Evolutionary conservation across 2,113 vertebrate species (phyloP).

Genomic region (Bubo bubo): DNA sequence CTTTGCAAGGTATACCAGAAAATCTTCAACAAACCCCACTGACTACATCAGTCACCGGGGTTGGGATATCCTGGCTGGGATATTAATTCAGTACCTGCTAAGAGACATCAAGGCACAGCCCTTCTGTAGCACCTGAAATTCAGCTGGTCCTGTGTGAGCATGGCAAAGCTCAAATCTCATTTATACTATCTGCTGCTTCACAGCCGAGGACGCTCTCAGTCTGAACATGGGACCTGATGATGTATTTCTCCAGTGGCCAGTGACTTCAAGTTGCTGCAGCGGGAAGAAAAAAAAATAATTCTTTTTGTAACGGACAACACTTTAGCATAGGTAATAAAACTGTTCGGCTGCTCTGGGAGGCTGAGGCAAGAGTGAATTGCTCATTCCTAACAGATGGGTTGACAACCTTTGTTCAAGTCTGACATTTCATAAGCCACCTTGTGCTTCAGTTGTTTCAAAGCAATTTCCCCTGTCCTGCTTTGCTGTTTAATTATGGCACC

Average conservation of each 20-base stretch:
- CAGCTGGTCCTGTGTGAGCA: neutral
- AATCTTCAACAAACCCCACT: neutral
- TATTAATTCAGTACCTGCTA: neutral
- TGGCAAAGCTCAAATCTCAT: neutral
- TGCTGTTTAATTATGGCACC: neutral
- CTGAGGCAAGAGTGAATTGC: neutral
- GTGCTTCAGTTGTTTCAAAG: neutral
- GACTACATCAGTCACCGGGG: neutral
- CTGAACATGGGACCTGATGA: neutral
- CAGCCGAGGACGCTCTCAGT: neutral
- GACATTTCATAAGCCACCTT: neutral
- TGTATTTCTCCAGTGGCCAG: neutral
- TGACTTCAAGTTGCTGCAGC: neutral
- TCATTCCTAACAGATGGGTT: neutral
- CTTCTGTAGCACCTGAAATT: neutral
- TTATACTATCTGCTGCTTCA: neutral
- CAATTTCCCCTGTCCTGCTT: neutral
- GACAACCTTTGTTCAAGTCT: neutral
- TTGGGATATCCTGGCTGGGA: neutral
- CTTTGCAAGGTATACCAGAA: neutral
- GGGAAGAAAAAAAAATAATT: neutral
- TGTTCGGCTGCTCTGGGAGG: neutral
- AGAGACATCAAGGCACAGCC: neutral
- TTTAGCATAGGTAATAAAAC: neutral
- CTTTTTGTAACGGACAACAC: neutral